These are phyloP conservation scores for Dipodomys spectabilis DNA, from an alignment of 2,113 vertebrate species.

Conservation along the genomic window DNA sequence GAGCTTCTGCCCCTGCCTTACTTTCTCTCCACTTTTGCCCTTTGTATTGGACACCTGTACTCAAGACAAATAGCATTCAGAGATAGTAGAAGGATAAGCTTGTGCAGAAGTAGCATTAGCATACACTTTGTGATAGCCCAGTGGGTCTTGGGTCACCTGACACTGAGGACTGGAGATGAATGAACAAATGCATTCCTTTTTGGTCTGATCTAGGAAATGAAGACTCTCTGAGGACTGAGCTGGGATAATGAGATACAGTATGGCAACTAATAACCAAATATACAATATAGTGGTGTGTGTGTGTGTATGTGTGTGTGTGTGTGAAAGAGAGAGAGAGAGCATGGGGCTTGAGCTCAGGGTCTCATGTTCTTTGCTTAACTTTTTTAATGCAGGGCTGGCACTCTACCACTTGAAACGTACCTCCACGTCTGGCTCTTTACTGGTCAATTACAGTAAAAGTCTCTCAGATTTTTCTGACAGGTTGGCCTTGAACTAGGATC, in stretches of 20 bases:
- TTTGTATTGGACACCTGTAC: too few species aligned
- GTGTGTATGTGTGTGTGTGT: too few species aligned
- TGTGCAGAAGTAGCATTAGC: background rate
- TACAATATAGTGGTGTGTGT: background rate
- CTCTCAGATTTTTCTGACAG: too few species aligned
- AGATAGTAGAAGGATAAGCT: background rate
- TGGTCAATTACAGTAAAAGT: too few species aligned
- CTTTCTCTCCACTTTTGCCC: background rate
- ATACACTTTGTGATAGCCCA: background rate
- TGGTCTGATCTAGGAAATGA: background rate
- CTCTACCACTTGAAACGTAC: too few species aligned
- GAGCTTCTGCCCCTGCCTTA: background rate
- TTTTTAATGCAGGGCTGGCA: too few species aligned
- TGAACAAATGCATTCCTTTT: background rate
- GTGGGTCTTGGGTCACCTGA: background rate
- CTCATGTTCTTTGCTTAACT: too few species aligned
- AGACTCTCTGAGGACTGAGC: background rate
- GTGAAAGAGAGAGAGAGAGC: too few species aligned
- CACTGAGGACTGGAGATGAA: background rate
- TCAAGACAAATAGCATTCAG: background rate
- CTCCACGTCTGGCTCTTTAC: too few species aligned
- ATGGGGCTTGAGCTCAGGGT: too few species aligned
- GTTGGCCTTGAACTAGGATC: too few species aligned
- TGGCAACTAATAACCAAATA: background rate
- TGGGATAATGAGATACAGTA: too few species aligned